Evolutionary conservation across 2,888 invertebrate species (phyloP).

Genomic region (Caenorhabditis sulstoni): DNA sequence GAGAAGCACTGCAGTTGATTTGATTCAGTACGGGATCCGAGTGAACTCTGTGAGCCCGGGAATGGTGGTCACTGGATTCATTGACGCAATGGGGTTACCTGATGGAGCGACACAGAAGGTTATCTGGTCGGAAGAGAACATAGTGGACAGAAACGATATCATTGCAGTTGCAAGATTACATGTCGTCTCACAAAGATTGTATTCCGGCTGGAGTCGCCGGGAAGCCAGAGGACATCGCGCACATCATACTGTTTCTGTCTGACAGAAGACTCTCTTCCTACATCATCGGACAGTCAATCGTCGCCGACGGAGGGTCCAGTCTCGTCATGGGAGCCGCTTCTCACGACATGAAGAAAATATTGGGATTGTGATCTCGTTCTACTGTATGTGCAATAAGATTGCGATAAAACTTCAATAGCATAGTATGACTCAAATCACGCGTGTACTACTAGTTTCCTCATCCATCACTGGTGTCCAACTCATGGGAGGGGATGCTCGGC

Average conservation of each 20-base stretch:
- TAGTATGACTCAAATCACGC: too few relatives aligned
- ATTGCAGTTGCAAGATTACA: conserved; percentile 22
- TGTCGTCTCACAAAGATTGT: conserved; percentile 29
- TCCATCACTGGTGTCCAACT: too few relatives aligned
- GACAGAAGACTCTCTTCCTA: conserved; percentile 36
- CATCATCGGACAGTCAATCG: conserved; percentile 54
- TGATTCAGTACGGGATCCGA: conserved; percentile 40
- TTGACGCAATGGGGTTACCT: conserved; percentile 36
- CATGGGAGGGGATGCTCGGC: too few relatives aligned
- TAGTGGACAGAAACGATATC: too few relatives aligned
- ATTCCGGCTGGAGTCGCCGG: conserved; percentile 20
- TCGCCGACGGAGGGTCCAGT: conserved; percentile 51
- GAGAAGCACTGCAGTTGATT: conserved; percentile 29
- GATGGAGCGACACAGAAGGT: conserved; percentile 4
- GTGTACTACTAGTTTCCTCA: too few relatives aligned
- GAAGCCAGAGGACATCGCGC: conserved; percentile 16
- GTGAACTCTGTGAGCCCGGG: conserved; percentile 50
- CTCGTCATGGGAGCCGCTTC: conserved; percentile 33
- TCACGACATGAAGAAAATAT: conserved; percentile 30
- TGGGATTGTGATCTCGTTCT: conserved; percentile 1
- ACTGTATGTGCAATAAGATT: too few relatives aligned
- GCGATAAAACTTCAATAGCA: too few relatives aligned
- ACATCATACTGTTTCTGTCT: conserved; percentile 35
- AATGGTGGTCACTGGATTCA: conserved; percentile 27
- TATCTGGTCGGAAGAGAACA: too few relatives aligned